Base-by-base conservation (phyloP, 2,888 invertebrate genomes). In the Leptopilina drosophilae region DNA sequence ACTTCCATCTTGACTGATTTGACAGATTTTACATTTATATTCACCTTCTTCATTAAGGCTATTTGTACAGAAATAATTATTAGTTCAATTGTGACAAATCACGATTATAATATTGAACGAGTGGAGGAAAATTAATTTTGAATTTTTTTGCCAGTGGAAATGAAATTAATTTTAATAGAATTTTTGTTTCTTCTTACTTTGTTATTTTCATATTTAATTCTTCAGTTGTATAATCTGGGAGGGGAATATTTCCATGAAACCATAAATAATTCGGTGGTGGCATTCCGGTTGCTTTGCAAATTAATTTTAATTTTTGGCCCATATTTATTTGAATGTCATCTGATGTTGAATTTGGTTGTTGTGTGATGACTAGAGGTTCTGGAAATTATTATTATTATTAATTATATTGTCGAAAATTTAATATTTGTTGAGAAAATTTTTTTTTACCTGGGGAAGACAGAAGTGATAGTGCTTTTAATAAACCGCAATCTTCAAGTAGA, bases 231-330 rank as follows among this genome's bases (percentile, higher is more conserved):
- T 85, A 85, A 49, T 82, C 79, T 5, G 78, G 80, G 15, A 91
- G 73, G 20, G 82, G 77, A 14, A 76, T 77, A 80, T 88, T 83
- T 56, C 87, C 84, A 12, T 87, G 87, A 49, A 85, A 89, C 91
- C 91, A 91, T 5, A 80, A 67, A 46, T 90, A 91, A 76, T 53
- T 84, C 0, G 91, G 91, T 0, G 87, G 87, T 77, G 91, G 91
- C 75, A 91, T 84, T 14, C 91, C 90, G 2, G 42, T 76, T 9
- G 90, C 91, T 85, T 84, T 81, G 49, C 90, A 91, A 2, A 77
- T 80, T 8, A 91, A 83, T 11, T 56, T 81, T 46, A 91, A 77
- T 12, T 15, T 75, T 9, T 84, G 79, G 0, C 87, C 87, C 15
- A 89, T 59, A 2, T 81, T 80, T 67, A 89, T 49, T 66, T 82